Percentiles rank a stretch among this genome's conserved stretches.
These are phyloP conservation scores for Scrobipalpa costella DNA, from an alignment of 2,888 invertebrate species.

Conservation along the genomic window DNA sequence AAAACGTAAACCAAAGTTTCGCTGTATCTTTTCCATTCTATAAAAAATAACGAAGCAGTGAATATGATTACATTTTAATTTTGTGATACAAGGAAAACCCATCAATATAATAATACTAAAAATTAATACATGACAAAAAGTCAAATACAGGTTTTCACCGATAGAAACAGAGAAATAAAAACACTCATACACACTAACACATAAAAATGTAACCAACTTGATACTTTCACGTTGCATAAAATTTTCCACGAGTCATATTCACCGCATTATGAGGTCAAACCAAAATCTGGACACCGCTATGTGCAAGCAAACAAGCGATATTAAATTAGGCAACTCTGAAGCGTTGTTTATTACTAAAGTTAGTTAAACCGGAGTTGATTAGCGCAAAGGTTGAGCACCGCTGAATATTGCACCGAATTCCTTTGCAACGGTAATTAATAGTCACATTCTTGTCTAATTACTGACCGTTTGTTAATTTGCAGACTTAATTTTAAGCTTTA, in stretches of 20 bases:
- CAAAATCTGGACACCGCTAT: background rate
- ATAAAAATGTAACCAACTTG: too few relatives aligned
- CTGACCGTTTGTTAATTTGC: background rate
- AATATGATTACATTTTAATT: too few relatives aligned
- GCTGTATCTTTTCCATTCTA: too few relatives aligned
- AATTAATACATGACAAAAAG: too few relatives aligned
- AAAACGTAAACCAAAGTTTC: too few relatives aligned
- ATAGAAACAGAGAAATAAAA: too few relatives aligned
- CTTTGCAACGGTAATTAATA: background rate
- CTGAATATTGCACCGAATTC: background rate
- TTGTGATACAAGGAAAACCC: too few relatives aligned
- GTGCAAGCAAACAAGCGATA: background rate
- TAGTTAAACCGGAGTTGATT: background rate
- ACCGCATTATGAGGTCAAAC: background rate
- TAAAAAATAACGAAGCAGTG: too few relatives aligned
- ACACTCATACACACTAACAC: too few relatives aligned
- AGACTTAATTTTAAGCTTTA: too few relatives aligned
- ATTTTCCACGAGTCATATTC: background rate
- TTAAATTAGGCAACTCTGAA: background rate
- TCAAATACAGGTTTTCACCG: too few relatives aligned
- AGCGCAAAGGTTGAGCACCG: background rate
- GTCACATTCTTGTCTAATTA: background rate
- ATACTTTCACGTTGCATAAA: background rate
- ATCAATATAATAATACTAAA: too few relatives aligned
- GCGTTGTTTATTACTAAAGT: constrained; percentile 8